A percentile compares a stretch with the other conserved stretches of the same genome.
These are phyloP conservation scores for Eupithecia subumbrata DNA, from an alignment of 2,888 invertebrate genomes.

Conservation along the genomic window DNA sequence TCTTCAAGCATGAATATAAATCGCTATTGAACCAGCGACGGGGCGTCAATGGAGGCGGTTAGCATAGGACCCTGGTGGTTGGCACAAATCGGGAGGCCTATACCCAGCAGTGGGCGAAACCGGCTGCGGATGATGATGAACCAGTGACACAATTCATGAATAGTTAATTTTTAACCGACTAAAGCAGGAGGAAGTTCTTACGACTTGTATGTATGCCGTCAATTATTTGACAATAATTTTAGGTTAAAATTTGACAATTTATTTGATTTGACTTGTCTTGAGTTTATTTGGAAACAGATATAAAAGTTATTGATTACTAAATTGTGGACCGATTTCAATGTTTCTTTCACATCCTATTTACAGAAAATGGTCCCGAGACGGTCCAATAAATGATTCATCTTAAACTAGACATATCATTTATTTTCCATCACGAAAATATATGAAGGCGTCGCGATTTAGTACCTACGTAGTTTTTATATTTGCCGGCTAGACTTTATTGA, in stretches of 20 bases:
- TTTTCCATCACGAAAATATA: background rate
- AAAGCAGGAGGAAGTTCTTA: background rate
- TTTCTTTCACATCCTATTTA: background rate
- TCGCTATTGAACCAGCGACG: background rate
- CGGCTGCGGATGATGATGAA: no score
- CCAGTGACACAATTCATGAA: background rate
- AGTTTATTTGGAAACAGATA: background rate
- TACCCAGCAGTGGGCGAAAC: no score
- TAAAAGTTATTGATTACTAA: background rate
- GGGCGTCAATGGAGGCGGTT: no score
- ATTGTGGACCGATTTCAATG: background rate
- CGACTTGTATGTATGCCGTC: background rate
- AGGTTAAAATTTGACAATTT: background rate
- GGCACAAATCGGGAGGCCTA: no score
- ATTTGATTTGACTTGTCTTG: background rate
- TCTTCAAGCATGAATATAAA: background rate
- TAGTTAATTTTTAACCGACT: no score
- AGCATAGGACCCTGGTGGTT: no score
- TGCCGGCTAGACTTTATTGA: conserved; percentile 8
- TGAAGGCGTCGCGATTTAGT: background rate
- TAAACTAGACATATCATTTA: background rate
- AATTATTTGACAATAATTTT: background rate
- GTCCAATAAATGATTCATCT: background rate
- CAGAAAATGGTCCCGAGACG: background rate
- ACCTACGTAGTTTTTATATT: background rate